Conservation (phyloP, 2,797 vertebrate genomes). For the Kryptopterus vitreolus region DNA sequence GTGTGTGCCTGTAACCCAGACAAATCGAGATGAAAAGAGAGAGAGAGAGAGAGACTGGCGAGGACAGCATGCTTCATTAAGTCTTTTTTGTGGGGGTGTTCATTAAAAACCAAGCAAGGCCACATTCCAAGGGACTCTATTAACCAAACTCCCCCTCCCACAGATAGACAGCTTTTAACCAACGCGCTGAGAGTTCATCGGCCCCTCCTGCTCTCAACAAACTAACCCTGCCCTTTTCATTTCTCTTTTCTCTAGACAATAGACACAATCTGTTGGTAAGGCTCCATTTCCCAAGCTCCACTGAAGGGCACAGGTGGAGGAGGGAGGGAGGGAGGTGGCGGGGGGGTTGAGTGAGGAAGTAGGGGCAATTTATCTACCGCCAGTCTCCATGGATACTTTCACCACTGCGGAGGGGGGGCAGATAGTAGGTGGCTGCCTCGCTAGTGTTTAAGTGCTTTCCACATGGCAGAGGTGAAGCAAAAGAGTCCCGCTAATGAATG, state of each 20-base stretch:
- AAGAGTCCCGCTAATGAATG: slow-evolving; percentile 37
- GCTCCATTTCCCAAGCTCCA: slow-evolving; percentile 68
- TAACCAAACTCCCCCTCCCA: slow-evolving; percentile 65
- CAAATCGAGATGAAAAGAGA: slow-evolving; percentile 10
- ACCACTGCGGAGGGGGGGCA: slow-evolving; percentile 1
- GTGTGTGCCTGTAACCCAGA: slow-evolving; percentile 64
- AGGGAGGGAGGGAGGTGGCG: slow-evolving; percentile 57
- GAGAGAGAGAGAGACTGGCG: slow-evolving; percentile 43
- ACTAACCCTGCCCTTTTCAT: slow-evolving; percentile 39
- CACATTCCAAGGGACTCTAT: slow-evolving; percentile 76
- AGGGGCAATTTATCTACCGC: slow-evolving; percentile 50
- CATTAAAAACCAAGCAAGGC: slow-evolving; percentile 77
- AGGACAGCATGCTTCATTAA: slow-evolving; percentile 75
- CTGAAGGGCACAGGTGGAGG: slow-evolving; percentile 62
- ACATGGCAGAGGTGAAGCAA: slow-evolving; percentile 42
- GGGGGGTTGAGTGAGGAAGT: slow-evolving; percentile 61
- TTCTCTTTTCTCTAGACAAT: slow-evolving; percentile 50
- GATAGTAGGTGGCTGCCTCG: slow-evolving; percentile 30
- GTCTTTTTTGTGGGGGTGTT: slow-evolving; percentile 73
- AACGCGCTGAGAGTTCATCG: slow-evolving; percentile 64
- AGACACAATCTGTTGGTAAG: slow-evolving; percentile 64
- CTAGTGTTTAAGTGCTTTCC: slow-evolving; percentile 46
- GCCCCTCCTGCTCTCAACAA: slow-evolving; percentile 8
- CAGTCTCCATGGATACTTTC: slow-evolving; percentile 58
- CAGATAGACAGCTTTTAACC: slow-evolving; percentile 68